Percentiles rank a stretch among this genome's conserved stretches.
These are phyloP conservation scores for Oceanites oceanicus DNA, from an alignment of 2,113 vertebrate genomes.

Conservation along the genomic window DNA sequence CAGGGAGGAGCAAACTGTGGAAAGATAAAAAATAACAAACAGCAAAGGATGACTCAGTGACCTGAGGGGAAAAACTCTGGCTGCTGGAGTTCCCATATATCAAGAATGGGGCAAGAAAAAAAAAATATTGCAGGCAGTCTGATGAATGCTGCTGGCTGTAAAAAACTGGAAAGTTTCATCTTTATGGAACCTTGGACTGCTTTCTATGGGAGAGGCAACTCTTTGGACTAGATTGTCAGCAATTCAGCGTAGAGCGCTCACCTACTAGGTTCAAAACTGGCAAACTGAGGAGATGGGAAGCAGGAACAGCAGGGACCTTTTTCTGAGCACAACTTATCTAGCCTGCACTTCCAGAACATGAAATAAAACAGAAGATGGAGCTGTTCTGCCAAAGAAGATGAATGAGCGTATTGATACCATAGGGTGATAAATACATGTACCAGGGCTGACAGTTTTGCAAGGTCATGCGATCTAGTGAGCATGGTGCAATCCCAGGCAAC, in stretches of 20 bases:
- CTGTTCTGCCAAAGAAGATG: constrained; percentile 65
- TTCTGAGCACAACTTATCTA: background rate
- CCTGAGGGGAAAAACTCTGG: background rate
- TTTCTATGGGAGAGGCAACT: background rate
- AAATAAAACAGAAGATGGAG: constrained; percentile 71
- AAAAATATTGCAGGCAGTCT: background rate
- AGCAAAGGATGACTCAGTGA: constrained; percentile 14
- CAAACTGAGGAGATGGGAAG: background rate
- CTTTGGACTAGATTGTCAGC: background rate
- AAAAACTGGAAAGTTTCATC: background rate
- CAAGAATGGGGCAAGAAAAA: background rate
- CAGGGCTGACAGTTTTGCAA: background rate
- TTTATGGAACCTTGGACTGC: background rate
- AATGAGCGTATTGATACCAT: constrained; percentile 30
- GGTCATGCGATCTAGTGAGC: background rate
- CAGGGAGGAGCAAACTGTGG: background rate
- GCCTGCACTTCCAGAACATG: constrained; percentile 20
- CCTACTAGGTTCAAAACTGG: background rate
- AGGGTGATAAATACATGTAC: background rate
- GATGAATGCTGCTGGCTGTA: background rate
- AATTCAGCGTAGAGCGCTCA: accelerated
- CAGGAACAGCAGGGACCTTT: background rate
- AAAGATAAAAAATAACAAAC: background rate
- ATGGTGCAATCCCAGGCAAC: background rate
- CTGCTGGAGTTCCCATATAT: background rate